A percentile compares a stretch with the other conserved stretches of the same genome.
phyloP scores from a whole-genome alignment of 2,888 invertebrate genomes.

The Panorpa germanica region DNA sequence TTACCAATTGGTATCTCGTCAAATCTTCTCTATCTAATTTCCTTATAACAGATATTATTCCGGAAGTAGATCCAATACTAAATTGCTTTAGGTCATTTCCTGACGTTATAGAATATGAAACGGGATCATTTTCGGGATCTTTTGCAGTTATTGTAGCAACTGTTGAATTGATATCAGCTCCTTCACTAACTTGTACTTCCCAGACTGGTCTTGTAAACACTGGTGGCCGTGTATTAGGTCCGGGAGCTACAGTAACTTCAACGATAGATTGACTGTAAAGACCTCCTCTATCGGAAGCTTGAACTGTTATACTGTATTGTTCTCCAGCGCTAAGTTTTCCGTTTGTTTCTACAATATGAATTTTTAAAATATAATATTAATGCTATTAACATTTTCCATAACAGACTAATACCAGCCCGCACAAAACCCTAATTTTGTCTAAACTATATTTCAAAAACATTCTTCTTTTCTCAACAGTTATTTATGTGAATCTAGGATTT shows the following conservation, averaged over 20 bases:
- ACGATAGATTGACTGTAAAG: conserved; percentile 70
- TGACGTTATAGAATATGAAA: conserved; percentile 69
- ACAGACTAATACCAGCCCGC: no score
- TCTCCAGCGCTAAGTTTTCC: conserved; percentile 70
- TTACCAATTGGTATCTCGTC: conserved; percentile 71
- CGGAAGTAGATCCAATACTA: conserved; percentile 66
- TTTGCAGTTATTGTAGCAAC: conserved; percentile 68
- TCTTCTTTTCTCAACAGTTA: no score
- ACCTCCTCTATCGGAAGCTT: conserved; percentile 65
- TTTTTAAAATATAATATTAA: conserved; percentile 5
- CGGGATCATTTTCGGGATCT: conserved; percentile 75
- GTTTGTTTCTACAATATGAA: conserved; percentile 36
- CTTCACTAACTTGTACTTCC: conserved; percentile 76
- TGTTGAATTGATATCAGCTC: conserved; percentile 72
- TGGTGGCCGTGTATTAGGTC: conserved; percentile 65
- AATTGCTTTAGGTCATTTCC: conserved; percentile 83
- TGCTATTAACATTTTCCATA: conserved; percentile 2
- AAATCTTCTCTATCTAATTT: conserved; percentile 74
- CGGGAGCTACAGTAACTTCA: conserved; percentile 67
- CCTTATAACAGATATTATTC: conserved; percentile 72
- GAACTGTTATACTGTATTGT: conserved; percentile 74
- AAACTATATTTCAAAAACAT: no score
- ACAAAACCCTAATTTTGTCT: no score
- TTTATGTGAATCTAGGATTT: no score
- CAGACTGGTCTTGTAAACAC: conserved; percentile 66